These are phyloP conservation scores for Heliconius hermathena DNA, from an alignment of 1,140 invertebrate genomes.

Conservation along the genomic window DNA sequence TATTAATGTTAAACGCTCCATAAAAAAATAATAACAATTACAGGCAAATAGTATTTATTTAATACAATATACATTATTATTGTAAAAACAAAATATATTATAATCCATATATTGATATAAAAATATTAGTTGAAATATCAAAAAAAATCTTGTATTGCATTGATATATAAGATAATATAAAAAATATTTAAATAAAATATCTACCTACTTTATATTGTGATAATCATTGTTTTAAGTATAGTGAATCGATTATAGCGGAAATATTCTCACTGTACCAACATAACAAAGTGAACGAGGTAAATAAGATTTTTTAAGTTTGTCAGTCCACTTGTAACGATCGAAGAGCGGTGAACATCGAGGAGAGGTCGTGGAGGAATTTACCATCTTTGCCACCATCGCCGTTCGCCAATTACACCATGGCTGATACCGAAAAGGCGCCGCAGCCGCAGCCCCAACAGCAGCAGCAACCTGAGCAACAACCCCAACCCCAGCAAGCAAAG, in stretches of 20 bases:
- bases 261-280: constrained; percentile 29
- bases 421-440: constrained; percentile 81
- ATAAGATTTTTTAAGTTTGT: constrained; percentile 34
- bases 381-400: constrained; percentile 81
- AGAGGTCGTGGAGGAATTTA: constrained; percentile 82
- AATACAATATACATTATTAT: too few species aligned
- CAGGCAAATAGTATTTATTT: too few species aligned
- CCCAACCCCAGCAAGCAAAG: constrained; percentile 72
- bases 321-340: constrained; percentile 60
- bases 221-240: not conserved
- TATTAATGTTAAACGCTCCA: too few species aligned
- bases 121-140: too few species aligned
- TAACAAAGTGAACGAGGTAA: constrained; percentile 31
- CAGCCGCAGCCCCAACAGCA: constrained; percentile 76
- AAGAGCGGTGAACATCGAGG: constrained; percentile 79
- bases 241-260: constrained; percentile 33
- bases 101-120: too few species aligned
- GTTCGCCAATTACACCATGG: constrained; percentile 82
- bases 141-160: too few species aligned
- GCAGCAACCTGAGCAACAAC: constrained; percentile 64
- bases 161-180: not conserved
- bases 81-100: too few species aligned
- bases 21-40: too few species aligned
- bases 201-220: not conserved
- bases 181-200: not conserved